phyloP scores from a whole-genome alignment of 2,113 vertebrate genomes.

The Hyaena hyaena region DNA sequence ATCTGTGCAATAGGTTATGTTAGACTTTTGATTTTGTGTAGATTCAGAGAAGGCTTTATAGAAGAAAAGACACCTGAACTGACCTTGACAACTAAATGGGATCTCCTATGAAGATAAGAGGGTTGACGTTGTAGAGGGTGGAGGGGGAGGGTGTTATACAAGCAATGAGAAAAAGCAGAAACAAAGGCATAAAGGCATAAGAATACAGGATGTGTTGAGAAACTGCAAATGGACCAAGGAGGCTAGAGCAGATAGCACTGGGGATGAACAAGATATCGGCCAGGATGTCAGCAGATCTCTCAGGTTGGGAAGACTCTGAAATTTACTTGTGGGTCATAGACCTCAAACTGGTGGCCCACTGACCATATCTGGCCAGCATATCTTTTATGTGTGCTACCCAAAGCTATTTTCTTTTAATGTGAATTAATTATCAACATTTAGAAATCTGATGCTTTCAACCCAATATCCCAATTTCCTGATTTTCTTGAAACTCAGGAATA shows the following conservation, averaged over 20 bases:
- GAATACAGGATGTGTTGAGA: not conserved
- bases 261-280: not conserved
- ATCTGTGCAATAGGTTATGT: not conserved
- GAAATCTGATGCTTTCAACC: not conserved
- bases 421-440: not conserved
- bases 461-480: not conserved
- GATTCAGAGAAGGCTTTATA: not conserved
- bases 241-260: not conserved
- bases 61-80: not conserved
- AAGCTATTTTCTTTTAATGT: not conserved
- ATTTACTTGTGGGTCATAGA: not conserved
- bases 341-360: not conserved
- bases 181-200: not conserved
- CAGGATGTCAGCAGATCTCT: not conserved
- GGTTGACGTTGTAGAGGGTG: no score
- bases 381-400: not conserved
- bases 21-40: not conserved
- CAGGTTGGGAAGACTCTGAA: not conserved
- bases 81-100: not conserved
- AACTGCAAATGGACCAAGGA: not conserved
- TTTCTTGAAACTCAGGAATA: not conserved
- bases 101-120: not conserved
- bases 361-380: not conserved
- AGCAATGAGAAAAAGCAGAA: not conserved
- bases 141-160: not conserved